Conservation (phyloP, 2,113 vertebrate genomes). For the Fulica atra region DNA sequence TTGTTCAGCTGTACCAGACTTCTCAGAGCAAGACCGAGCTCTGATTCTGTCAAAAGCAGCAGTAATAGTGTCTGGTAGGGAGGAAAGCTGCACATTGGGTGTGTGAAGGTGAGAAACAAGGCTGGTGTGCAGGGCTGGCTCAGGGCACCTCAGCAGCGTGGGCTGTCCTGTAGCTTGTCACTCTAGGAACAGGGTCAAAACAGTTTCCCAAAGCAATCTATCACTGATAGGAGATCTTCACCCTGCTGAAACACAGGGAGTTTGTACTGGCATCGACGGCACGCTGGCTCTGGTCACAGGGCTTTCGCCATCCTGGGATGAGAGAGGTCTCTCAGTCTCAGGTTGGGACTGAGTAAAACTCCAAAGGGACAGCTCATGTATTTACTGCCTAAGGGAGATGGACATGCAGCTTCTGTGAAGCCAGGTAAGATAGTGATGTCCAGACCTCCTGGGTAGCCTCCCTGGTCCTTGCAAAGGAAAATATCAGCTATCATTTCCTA, state of each 20-base stretch:
- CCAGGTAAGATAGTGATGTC: background rate
- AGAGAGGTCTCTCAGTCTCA: background rate
- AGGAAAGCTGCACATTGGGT: background rate
- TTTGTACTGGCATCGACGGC: background rate
- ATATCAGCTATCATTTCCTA: background rate
- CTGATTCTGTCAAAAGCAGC: background rate
- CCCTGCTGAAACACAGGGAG: background rate
- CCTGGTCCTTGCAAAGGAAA: background rate
- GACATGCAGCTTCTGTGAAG: background rate
- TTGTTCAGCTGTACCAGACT: background rate
- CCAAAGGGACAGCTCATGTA: rapidly evolving
- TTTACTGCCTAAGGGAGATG: background rate
- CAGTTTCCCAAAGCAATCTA: background rate
- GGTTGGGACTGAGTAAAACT: background rate
- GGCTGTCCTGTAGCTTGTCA: background rate
- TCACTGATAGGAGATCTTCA: background rate
- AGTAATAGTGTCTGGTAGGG: rapidly evolving
- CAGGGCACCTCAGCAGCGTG: background rate
- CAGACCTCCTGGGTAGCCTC: background rate
- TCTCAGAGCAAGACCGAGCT: rapidly evolving
- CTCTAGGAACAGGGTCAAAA: background rate
- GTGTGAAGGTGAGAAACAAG: background rate
- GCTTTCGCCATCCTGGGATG: rapidly evolving
- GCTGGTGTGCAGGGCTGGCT: background rate
- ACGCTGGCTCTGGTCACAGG: rapidly evolving